Percentiles rank a stretch among this genome's conserved stretches.
Conservation (phyloP, 64 coral and sea anemone species). For the Stichodactyla mertensii region DNA sequence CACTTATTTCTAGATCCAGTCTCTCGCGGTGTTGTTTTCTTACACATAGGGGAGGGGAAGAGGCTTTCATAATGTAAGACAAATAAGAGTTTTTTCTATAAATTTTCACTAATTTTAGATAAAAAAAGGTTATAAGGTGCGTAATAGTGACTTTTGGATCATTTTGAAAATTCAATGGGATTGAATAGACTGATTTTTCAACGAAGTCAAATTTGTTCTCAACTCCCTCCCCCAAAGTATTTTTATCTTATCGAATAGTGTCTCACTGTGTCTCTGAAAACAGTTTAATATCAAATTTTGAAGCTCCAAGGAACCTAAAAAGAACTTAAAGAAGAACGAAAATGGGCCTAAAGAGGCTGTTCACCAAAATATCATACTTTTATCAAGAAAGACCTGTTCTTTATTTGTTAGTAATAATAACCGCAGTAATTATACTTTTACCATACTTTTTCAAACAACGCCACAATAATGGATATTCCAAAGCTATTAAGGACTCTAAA, state of each 20-base stretch:
- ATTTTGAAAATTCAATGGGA: neutral
- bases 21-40: neutral
- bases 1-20: neutral
- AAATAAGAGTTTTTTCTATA: neutral
- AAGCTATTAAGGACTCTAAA: neutral
- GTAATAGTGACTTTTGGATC: neutral
- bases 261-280: too few species aligned
- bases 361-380: neutral
- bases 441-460: neutral
- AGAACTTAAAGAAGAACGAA: neutral
- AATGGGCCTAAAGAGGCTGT: constrained; percentile 6
- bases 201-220: neutral
- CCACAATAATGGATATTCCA: neutral
- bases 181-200: neutral
- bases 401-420: neutral
- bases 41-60: neutral
- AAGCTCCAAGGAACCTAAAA: neutral
- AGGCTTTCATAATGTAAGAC: neutral
- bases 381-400: neutral
- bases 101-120: neutral
- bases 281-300: neutral
- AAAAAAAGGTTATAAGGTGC: neutral
- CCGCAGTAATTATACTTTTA: neutral
- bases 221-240: neutral
- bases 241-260: neutral